Evolutionary conservation across 2,797 vertebrate species (phyloP).

Genomic region (Hafferia zeledoni): DNA sequence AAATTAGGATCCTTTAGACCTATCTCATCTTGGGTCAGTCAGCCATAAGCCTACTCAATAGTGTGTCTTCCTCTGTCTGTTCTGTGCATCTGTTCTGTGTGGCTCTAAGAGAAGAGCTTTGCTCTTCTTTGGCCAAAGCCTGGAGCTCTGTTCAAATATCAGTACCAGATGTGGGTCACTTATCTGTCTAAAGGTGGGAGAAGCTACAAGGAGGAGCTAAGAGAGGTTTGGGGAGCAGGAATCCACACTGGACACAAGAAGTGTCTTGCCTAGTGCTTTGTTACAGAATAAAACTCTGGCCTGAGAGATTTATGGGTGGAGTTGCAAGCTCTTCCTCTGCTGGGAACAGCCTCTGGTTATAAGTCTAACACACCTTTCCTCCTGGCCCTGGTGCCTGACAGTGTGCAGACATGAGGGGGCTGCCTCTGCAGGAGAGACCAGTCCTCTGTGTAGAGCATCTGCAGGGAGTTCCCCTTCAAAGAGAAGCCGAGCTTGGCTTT

Average conservation of each 20-base stretch:
- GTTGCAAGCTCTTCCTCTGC: background rate
- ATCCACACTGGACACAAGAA: background rate
- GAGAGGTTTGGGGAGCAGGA: background rate
- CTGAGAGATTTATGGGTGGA: background rate
- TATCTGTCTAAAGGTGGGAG: background rate
- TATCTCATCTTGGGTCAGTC: background rate
- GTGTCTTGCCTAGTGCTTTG: background rate
- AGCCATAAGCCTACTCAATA: background rate
- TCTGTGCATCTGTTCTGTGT: too few relatives aligned
- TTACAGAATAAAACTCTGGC: background rate
- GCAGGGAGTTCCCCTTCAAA: background rate
- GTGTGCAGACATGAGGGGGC: rapidly evolving
- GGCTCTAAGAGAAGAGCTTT: background rate
- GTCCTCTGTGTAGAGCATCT: background rate
- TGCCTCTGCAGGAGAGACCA: background rate
- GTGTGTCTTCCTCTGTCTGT: background rate
- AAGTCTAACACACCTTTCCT: background rate
- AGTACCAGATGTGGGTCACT: background rate
- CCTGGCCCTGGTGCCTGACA: background rate
- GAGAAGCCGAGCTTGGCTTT: background rate
- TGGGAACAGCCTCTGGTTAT: background rate
- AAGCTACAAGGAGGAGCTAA: background rate
- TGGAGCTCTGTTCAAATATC: background rate
- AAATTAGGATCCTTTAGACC: background rate
- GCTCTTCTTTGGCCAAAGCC: background rate